These are phyloP conservation scores for Rhinopomastus cyanomelas DNA, from an alignment of 2,113 vertebrate species.

Conservation along the genomic window DNA sequence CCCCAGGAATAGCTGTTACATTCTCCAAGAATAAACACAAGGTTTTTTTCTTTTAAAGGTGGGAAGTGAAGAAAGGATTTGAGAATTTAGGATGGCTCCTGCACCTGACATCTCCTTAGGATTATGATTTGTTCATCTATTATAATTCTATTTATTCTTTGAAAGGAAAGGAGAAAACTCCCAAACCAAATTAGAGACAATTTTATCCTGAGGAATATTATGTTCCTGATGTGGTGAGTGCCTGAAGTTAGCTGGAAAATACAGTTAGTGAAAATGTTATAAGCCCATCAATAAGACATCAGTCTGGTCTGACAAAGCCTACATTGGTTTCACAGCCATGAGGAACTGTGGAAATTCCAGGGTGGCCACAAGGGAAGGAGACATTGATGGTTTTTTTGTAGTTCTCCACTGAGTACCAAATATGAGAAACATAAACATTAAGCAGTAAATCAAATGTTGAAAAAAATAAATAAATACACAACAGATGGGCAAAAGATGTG, in stretches of 20 bases:
- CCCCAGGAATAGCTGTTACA: not conserved
- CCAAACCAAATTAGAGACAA: not conserved
- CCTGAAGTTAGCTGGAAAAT: not conserved
- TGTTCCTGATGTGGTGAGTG: not conserved
- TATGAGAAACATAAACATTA: constrained; percentile 27
- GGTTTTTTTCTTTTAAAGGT: not conserved
- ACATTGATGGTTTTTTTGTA: not conserved
- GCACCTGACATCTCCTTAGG: not conserved
- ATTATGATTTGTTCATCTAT: not conserved
- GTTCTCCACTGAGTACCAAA: not conserved
- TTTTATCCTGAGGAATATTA: not conserved
- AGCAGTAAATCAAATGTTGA: constrained; percentile 38
- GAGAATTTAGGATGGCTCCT: not conserved
- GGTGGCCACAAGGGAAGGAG: not conserved
- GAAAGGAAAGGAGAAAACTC: not conserved
- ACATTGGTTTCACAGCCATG: not conserved
- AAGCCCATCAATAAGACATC: not conserved
- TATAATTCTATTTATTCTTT: not conserved
- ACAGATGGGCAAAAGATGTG: constrained; percentile 38
- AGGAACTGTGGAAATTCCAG: not conserved
- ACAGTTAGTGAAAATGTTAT: not conserved
- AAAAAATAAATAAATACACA: constrained; percentile 28
- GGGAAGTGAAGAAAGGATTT: not conserved
- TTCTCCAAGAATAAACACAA: constrained; percentile 5
- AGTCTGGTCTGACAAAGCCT: not conserved